phyloP scores from a whole-genome alignment of 2,797 vertebrate genomes.

The Meda fulgida region DNA sequence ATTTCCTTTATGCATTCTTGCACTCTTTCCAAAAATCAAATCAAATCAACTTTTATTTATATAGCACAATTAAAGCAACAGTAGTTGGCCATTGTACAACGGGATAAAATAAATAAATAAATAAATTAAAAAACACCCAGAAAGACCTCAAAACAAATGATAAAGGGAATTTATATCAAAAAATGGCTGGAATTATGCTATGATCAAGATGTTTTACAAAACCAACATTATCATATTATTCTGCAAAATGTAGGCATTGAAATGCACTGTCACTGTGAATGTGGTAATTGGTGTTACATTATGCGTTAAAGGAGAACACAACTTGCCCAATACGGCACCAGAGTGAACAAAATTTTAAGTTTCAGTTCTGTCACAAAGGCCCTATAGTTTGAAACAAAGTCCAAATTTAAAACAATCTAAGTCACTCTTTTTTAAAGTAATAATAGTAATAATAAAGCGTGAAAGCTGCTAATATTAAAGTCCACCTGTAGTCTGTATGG shows the following conservation, averaged over 20 bases:
- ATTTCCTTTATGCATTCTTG: not conserved
- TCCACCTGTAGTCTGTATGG: too few species aligned
- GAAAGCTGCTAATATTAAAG: not conserved
- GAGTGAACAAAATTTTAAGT: not conserved
- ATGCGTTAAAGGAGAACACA: conserved; percentile 11
- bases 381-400: not conserved
- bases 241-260: not conserved
- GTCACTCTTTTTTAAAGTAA: too few species aligned
- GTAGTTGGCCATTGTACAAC: too few species aligned
- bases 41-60: too few species aligned
- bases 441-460: not conserved
- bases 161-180: too few species aligned
- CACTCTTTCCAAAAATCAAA: not conserved
- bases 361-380: not conserved
- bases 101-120: too few species aligned
- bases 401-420: not conserved
- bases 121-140: too few species aligned
- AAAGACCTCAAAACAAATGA: too few species aligned
- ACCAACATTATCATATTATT: not conserved
- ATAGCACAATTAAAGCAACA: too few species aligned
- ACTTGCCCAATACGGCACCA: not conserved
- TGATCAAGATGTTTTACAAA: not conserved
- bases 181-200: not conserved
- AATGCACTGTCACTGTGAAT: not conserved
- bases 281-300: not conserved